phyloP scores from a whole-genome alignment of 1,140 invertebrate genomes.

The Chironomus striatipennis region DNA sequence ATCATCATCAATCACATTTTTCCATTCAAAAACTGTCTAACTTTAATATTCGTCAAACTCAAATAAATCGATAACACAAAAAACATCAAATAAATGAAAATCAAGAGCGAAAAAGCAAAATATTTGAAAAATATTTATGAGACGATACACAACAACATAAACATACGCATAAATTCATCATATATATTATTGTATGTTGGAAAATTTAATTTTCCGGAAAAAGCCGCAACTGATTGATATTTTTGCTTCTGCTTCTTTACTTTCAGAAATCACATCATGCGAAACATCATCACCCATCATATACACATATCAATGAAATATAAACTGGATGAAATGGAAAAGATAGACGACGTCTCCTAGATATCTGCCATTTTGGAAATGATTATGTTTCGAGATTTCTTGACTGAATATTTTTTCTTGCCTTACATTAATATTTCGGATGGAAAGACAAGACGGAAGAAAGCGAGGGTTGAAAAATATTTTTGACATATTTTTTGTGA shows the following conservation, averaged over 20 bases:
- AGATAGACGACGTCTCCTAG: neutral
- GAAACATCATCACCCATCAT: constrained; percentile 10
- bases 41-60: too few species aligned
- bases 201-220: constrained; percentile 22
- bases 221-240: constrained; percentile 22
- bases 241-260: neutral
- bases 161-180: neutral
- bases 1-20: too few species aligned
- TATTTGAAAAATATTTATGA: neutral
- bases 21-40: too few species aligned
- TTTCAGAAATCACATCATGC: constrained; percentile 5
- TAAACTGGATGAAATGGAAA: neutral
- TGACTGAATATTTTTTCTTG: neutral
- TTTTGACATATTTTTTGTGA: neutral
- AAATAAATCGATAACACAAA: too few species aligned
- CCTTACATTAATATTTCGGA: neutral
- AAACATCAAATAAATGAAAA: too few species aligned
- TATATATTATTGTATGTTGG: neutral
- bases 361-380: constrained; percentile 22
- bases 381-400: neutral
- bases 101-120: too few species aligned
- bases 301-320: neutral
- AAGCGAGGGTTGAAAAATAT: neutral
- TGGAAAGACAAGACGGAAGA: neutral
- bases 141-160: neutral